Evolutionary conservation across 1,140 invertebrate genomes (phyloP).

Genomic region (Oncopodura yosiiana): DNA sequence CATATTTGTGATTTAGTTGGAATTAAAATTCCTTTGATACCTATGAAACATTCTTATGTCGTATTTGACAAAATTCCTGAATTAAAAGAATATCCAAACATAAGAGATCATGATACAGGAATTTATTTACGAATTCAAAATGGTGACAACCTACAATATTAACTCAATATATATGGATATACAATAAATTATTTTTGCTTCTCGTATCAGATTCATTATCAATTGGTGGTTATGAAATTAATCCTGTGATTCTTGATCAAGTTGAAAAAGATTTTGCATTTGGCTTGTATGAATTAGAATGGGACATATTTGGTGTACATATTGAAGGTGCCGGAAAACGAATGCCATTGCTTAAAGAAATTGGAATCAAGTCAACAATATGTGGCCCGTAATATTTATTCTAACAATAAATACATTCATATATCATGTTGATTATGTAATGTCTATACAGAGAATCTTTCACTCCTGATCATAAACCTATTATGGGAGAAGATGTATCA

Average conservation of each 20-base stretch:
- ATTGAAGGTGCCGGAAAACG: conserved; percentile 60
- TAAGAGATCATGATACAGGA: conserved; percentile 71
- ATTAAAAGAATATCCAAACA: conserved; percentile 62
- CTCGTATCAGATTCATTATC: conserved; percentile 58
- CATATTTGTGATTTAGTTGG: conserved; percentile 60
- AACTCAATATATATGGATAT: no score
- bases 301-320: conserved; percentile 67
- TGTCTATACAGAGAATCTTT: conserved; percentile 44
- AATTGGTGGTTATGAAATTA: conserved; percentile 77
- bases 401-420: conserved; percentile 86
- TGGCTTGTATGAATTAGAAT: conserved; percentile 73
- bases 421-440: no score
- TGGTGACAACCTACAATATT: no score
- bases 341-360: conserved; percentile 57
- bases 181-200: no score
- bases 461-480: conserved; percentile 33
- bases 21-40: conserved; percentile 58
- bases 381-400: conserved; percentile 75
- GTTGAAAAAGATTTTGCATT: conserved; percentile 67
- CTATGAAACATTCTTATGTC: conserved; percentile 82
- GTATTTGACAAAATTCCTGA: conserved; percentile 64
- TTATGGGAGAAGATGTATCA: conserved; percentile 45
- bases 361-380: conserved; percentile 73
- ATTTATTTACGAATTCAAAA: conserved; percentile 77
- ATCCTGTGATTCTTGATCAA: conserved; percentile 67